Percentiles rank a stretch among this genome's conserved stretches.
Evolutionary conservation across 2,888 invertebrate genomes (phyloP).

Genomic region (Drosophila trichaetosa): DNA sequence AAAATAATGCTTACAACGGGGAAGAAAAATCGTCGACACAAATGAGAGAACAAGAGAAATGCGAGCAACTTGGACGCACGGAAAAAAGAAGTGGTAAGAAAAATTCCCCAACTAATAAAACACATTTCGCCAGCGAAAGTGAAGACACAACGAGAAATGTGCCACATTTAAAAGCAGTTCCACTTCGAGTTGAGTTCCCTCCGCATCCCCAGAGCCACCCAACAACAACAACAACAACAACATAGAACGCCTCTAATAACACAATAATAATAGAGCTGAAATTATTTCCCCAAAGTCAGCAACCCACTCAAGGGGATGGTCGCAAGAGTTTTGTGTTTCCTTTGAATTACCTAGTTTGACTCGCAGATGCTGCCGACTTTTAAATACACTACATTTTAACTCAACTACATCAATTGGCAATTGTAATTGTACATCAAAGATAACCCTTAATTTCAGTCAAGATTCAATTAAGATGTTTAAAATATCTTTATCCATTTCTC

Average conservation of each 20-base stretch:
- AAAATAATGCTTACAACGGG: conserved; percentile 18
- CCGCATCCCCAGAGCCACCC: conserved; percentile 8
- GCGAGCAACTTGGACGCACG: conserved; percentile 9
- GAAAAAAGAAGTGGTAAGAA: conserved; percentile 8
- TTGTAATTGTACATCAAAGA: background rate
- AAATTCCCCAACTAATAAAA: conserved; percentile 47
- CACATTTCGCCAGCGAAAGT: conserved; percentile 62
- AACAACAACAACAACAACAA: conserved; percentile 9
- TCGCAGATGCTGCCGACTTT: background rate
- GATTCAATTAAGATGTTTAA: too few species aligned
- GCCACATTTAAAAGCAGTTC: conserved; percentile 49
- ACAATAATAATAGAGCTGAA: conserved; percentile 52
- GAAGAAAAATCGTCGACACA: conserved; percentile 47
- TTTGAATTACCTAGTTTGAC: conserved; percentile 20
- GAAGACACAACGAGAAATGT: conserved; percentile 49
- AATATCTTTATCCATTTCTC: too few species aligned
- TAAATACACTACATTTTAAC: conserved; percentile 2
- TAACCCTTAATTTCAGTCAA: too few species aligned
- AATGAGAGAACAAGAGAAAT: conserved; percentile 53
- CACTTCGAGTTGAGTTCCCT: conserved; percentile 30
- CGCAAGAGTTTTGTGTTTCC: conserved; percentile 13
- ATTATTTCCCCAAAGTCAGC: conserved; percentile 57
- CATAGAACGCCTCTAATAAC: conserved; percentile 54
- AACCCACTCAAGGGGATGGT: conserved; percentile 5
- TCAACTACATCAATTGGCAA: background rate